Base-by-base conservation (phyloP, 2,888 invertebrate species). In the Lochmaea crataegi region DNA sequence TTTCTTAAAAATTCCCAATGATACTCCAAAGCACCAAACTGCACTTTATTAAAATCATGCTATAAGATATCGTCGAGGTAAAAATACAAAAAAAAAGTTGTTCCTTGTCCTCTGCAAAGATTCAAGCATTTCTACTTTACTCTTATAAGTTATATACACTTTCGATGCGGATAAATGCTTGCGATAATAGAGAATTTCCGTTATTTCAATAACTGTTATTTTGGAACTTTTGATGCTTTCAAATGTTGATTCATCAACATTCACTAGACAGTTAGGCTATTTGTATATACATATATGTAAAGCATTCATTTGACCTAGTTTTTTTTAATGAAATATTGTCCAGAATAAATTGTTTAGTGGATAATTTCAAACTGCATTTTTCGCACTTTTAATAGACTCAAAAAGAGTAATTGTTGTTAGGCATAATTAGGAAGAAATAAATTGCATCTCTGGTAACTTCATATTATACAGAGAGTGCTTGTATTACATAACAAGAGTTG, bases 131-230 rank as follows among this genome's bases (percentile, higher is more conserved):
- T 65, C 48, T n/a, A 48, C 26, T 60, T 32, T 10, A 68, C 11
- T 61, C 61, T 48, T 68, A 32, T 38, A 38, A 32, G 58, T 22
- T 57, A 53, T 61, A 60, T 16, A 53, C 53, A 53, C 53, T 60
- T 68, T 69, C 56, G 69, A 69, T 68, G 51, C 68, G 32, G 51
- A 38, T n/a, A 58, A 61, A 69, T 69, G 56, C 53, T 63, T 53
- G n/a, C 63, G 41, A 41, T 18, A 7, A 10, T 22, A 69, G 61
- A 69, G 69, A 22, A 7, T 42, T 1, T 5, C 18, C 26, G 69
- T 63, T 69, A 63, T 53, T 63, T 53, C 2, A 1, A 38, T 7
- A 22, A 12, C 63, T 10, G 69, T 69, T 69, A 63, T 69, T 69
- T 61, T 61, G 41, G 26, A 60, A 68, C 67, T 32, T 38, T 56